Percentiles rank a stretch among this genome's conserved stretches.
Conservation (phyloP, 2,113 vertebrate genomes). For the Prinia subflava region DNA sequence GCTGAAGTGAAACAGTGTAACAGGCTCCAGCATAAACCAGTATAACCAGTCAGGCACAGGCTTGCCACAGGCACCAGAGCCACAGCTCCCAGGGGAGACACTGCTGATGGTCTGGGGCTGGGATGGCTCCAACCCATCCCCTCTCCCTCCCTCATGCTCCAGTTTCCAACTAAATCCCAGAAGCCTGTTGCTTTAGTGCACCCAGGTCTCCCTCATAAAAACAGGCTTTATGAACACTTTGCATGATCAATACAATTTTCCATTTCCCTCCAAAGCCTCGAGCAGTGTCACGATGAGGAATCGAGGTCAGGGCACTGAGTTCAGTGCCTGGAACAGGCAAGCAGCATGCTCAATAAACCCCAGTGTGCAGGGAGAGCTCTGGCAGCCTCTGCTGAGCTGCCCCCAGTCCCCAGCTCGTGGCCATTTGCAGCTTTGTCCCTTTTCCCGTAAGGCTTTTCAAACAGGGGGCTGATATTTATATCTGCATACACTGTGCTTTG, state of each 20-base stretch:
- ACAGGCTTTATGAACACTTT: not conserved
- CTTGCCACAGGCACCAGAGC: not conserved
- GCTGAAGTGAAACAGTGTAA: not conserved
- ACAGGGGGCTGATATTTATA: not conserved
- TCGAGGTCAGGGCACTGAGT: not conserved
- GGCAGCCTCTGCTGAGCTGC: not conserved
- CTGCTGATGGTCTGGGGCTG: not conserved
- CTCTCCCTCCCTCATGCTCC: rapidly evolving
- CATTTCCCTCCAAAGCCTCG: not conserved
- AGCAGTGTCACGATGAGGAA: not conserved
- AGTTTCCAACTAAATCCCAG: not conserved
- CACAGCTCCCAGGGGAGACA: not conserved
- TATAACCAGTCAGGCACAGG: not conserved
- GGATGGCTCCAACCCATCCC: not conserved
- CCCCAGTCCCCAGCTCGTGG: not conserved
- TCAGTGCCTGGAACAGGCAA: not conserved
- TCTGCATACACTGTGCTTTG: not conserved
- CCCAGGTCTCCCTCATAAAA: not conserved
- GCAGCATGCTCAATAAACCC: not conserved
- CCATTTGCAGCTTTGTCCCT: not conserved
- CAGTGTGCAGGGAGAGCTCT: not conserved
- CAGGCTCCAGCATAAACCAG: not conserved
- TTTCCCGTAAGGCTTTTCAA: slow-evolving; percentile 29
- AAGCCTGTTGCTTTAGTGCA: not conserved
- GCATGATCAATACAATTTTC: not conserved